Conservation (phyloP, 2,797 vertebrate genomes). For the Nasua narica region DNA sequence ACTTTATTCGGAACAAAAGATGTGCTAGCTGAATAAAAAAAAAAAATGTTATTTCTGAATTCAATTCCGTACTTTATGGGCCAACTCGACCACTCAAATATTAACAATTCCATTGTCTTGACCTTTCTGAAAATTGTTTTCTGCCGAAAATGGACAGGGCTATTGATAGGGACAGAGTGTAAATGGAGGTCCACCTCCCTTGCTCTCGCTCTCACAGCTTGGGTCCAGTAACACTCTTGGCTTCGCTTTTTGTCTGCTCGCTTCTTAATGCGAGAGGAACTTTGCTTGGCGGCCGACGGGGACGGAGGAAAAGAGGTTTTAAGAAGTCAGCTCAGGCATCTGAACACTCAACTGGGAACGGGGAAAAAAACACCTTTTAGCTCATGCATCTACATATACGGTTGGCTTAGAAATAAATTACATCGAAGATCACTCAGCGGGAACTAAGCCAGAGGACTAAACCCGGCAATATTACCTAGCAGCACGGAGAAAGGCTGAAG, state of each 20-base stretch:
- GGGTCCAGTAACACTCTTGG: background rate
- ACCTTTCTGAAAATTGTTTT: background rate
- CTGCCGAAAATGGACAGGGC: background rate
- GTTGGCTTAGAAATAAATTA: constrained; percentile 73
- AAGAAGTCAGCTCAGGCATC: constrained; percentile 61
- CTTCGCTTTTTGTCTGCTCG: background rate
- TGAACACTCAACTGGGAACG: constrained; percentile 51
- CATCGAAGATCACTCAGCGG: constrained; percentile 64
- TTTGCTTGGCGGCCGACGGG: constrained; percentile 23
- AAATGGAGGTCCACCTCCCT: rapidly evolving
- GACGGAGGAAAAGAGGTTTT: constrained; percentile 32
- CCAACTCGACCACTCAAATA: background rate
- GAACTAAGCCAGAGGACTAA: constrained; percentile 65
- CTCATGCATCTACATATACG: constrained; percentile 61
- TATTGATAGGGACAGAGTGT: background rate
- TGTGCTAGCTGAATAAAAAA: background rate
- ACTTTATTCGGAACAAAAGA: background rate
- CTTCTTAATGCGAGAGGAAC: background rate
- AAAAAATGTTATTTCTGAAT: background rate
- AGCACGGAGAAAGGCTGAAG: constrained; percentile 54
- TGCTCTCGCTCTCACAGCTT: too few relatives aligned
- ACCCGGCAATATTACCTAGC: constrained; percentile 31
- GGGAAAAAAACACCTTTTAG: constrained; percentile 7
- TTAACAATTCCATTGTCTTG: background rate
- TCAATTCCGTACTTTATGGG: background rate